Evolutionary conservation across 2,113 vertebrate genomes (phyloP).

Genomic region (Oostethus manadensis): DNA sequence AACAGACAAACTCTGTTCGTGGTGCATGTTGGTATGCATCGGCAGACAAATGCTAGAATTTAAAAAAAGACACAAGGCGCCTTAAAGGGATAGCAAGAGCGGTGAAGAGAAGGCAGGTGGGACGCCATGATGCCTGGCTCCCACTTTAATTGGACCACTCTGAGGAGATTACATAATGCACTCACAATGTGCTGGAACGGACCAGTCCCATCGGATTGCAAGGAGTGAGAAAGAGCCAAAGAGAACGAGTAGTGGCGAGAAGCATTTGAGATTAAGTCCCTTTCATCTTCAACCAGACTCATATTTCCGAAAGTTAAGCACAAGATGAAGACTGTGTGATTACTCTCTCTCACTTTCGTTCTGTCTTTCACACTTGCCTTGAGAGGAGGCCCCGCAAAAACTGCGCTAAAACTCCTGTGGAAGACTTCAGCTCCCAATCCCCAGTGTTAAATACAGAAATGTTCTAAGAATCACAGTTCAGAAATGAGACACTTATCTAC

Average conservation of each 20-base stretch:
- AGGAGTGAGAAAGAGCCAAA: constrained; percentile 43
- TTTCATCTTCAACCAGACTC: constrained; percentile 75
- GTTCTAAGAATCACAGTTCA: constrained; percentile 74
- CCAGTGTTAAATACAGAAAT: constrained; percentile 63
- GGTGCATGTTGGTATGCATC: constrained; percentile 31
- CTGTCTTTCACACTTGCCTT: constrained; percentile 42
- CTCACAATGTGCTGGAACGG: constrained; percentile 52
- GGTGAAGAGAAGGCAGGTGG: constrained; percentile 48
- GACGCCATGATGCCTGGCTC: constrained; percentile 35
- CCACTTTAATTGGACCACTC: constrained; percentile 62
- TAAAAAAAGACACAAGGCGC: constrained; percentile 29
- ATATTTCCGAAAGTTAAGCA: constrained; percentile 71
- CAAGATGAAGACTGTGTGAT: constrained; percentile 63
- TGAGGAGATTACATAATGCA: constrained; percentile 70
- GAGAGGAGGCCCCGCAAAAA: constrained; percentile 59
- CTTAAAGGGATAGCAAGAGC: constrained; percentile 18
- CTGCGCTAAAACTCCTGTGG: constrained; percentile 67
- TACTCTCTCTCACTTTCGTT: constrained; percentile 41
- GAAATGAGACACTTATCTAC: constrained; percentile 65
- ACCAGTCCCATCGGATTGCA: constrained; percentile 61
- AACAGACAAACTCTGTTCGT: constrained; percentile 33
- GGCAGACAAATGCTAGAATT: constrained; percentile 33
- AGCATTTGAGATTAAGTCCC: constrained; percentile 68
- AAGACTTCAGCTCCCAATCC: constrained; percentile 66
- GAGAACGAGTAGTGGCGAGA: constrained; percentile 53